These are phyloP conservation scores for Copsychus sechellarum DNA, from an alignment of 2,113 vertebrate genomes.

Conservation along the genomic window DNA sequence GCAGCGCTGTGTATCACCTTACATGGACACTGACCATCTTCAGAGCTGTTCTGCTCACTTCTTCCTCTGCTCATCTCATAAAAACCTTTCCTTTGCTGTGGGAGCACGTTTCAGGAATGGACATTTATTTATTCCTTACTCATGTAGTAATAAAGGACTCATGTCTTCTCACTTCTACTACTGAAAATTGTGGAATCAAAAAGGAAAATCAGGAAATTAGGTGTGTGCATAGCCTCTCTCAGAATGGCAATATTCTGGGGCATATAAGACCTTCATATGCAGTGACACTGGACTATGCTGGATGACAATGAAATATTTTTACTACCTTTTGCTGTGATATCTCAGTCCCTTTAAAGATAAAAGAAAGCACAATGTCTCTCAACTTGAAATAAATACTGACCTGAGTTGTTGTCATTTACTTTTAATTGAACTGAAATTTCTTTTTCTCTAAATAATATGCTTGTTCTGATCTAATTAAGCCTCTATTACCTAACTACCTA, in stretches of 20 bases:
- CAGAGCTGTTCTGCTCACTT: background rate
- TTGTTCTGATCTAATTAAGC: conserved; percentile 39
- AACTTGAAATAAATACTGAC: conserved; percentile 12
- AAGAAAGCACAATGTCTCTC: background rate
- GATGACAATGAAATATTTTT: background rate
- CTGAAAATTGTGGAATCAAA: background rate
- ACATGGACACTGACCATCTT: background rate
- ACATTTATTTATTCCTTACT: background rate
- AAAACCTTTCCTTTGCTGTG: background rate
- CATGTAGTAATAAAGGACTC: background rate
- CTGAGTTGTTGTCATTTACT: conserved; percentile 20
- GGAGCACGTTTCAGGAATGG: accelerated
- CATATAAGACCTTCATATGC: background rate
- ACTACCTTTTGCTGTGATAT: background rate
- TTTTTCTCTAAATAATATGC: conserved; percentile 15
- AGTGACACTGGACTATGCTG: background rate
- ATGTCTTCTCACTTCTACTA: background rate
- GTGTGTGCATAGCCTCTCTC: background rate
- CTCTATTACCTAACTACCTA: background rate
- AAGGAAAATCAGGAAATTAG: background rate
- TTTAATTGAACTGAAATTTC: background rate
- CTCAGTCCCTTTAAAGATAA: background rate
- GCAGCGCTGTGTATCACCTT: background rate
- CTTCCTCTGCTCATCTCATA: background rate
- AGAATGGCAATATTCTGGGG: background rate